These are phyloP conservation scores for Cylloceria caligata DNA, from an alignment of 2,888 invertebrate genomes.

Conservation along the genomic window DNA sequence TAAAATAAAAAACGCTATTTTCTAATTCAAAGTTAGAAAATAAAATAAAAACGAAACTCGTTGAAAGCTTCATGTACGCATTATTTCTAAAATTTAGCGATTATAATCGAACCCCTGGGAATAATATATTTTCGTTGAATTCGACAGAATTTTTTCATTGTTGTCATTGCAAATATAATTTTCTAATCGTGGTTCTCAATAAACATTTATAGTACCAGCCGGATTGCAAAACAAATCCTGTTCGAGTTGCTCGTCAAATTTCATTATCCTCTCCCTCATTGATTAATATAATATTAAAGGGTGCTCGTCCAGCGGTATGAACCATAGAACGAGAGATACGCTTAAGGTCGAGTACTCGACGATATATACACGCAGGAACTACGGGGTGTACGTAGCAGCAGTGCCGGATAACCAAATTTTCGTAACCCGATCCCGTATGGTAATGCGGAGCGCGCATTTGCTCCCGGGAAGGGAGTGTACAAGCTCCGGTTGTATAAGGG, in stretches of 20 bases:
- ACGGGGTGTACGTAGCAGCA: constrained; percentile 67
- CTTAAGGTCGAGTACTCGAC: constrained; percentile 31
- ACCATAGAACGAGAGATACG: constrained; percentile 58
- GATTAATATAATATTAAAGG: constrained; percentile 74
- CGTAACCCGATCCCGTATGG: constrained; percentile 84
- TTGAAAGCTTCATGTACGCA: too few relatives aligned
- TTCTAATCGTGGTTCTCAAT: neutral
- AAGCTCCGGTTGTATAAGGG: constrained; percentile 28
- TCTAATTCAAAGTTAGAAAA: too few relatives aligned
- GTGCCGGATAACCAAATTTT: constrained; percentile 81
- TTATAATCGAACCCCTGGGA: neutral
- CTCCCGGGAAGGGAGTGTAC: constrained; percentile 68
- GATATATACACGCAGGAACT: constrained; percentile 24
- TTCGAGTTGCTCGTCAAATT: constrained; percentile 57
- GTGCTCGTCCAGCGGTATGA: constrained; percentile 51
- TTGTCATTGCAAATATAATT: neutral
- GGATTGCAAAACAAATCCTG: constrained; percentile 56
- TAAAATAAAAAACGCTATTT: too few relatives aligned
- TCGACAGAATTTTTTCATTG: neutral
- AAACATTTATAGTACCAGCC: neutral
- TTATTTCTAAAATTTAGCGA: too few relatives aligned
- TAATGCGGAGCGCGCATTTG: constrained; percentile 73
- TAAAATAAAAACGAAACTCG: too few relatives aligned
- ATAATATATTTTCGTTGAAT: neutral
- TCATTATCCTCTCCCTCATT: constrained; percentile 63